Base-by-base conservation (phyloP, 2,888 invertebrate species). In the Melolontha melolontha region DNA sequence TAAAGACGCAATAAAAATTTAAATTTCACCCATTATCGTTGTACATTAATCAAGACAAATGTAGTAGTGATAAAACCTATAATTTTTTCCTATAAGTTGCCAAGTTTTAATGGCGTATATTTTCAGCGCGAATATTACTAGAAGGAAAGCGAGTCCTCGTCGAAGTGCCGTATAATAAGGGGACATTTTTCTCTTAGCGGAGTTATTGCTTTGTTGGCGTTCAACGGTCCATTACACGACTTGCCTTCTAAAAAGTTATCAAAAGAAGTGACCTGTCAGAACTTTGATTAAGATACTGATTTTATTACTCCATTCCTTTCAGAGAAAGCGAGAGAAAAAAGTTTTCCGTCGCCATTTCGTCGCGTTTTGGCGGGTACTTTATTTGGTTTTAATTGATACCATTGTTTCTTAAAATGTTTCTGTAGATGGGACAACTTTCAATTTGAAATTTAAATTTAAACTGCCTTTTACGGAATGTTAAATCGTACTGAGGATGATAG, bases 271-370 rank as follows among this genome's bases (percentile, higher is more conserved):
- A 67, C 72, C 72, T 73, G 74, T 75, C 74, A 72, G 74, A 75
- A 75, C 73, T 76, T 76, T 75, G 76, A 75, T 75, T 75, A 75
- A 76, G 75, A 76, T 75, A 76, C 75, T 76, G 75, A 74, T 74
- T 75, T 73, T 74, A 74, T 73, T 75, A 74, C 71, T 70, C 73
- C 69, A 64, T 47, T 62, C 59, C 47, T 62, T 62, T 62, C 59
- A 47, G 59, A 52, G 63, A 47, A 22, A 49, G 16, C 50, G 39
- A 47, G 57, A 44, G 47, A 62, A 62, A 62, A 62, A 47, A 17
- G 44, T 62, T 54, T 17, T 11, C 54, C 29, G 51, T 34, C 51
- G 34, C 8, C 40, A 39, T 14, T 29, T 16, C 40, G 17, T 34
- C 52, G 47, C 10, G 22, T n/a, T 11, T 14, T 16, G 59, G 42